A percentile compares a stretch with the other conserved stretches of the same genome.
phyloP scores from a whole-genome alignment of 2,113 vertebrate species.

The Strix uralensis region DNA sequence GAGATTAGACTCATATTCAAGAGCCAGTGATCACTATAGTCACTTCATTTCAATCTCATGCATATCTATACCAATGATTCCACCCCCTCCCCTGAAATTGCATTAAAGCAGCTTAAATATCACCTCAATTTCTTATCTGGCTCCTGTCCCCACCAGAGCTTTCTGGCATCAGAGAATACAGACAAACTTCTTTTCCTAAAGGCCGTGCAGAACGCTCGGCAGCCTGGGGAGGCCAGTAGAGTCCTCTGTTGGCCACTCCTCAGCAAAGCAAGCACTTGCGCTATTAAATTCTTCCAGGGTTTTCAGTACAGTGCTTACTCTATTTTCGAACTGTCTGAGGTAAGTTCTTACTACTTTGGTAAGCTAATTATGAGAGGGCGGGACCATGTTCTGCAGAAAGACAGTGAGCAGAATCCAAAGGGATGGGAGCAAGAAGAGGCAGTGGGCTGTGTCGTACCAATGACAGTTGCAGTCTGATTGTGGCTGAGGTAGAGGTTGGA shows the following conservation, averaged over 20 bases:
- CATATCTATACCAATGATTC: not conserved
- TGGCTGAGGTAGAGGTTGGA: not conserved
- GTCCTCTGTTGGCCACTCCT: constrained; percentile 14
- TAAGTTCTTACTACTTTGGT: not conserved
- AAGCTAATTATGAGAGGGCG: not conserved
- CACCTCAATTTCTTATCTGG: not conserved
- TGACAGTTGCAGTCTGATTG: not conserved
- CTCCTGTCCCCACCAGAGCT: not conserved
- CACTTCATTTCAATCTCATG: not conserved
- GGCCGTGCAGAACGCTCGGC: not conserved
- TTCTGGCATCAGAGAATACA: not conserved
- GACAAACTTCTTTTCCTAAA: not conserved
- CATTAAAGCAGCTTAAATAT: not conserved
- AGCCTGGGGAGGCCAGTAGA: not conserved
- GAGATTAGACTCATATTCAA: not conserved
- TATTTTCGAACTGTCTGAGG: not conserved
- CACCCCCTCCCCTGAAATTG: not conserved
- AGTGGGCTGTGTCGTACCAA: rapidly evolving
- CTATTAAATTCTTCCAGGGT: not conserved
- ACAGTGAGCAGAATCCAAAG: not conserved
- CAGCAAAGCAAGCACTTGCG: not conserved
- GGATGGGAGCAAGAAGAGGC: not conserved
- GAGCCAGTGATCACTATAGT: not conserved
- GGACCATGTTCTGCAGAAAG: not conserved
- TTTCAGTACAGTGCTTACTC: not conserved